These are phyloP conservation scores for Trachelus tabidus DNA, from an alignment of 2,888 invertebrate species.

Conservation along the genomic window DNA sequence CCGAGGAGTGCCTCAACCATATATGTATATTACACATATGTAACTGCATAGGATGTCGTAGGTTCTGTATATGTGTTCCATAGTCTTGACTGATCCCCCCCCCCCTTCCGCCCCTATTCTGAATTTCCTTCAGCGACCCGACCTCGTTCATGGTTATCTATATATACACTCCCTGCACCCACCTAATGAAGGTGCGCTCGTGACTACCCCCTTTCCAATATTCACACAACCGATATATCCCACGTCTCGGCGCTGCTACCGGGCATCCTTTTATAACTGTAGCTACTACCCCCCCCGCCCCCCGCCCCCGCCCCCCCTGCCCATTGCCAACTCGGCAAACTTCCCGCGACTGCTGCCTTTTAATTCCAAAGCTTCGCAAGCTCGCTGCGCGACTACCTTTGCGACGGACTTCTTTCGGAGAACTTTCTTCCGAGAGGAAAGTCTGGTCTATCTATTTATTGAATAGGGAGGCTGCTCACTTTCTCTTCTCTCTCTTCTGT, in stretches of 20 bases:
- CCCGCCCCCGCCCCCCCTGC: too few species aligned
- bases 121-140: slow-evolving; percentile 22
- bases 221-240: neutral
- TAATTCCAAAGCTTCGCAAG: neutral
- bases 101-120: slow-evolving; percentile 25
- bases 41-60: neutral
- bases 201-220: neutral
- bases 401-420: neutral
- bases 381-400: neutral
- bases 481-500: neutral
- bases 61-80: neutral
- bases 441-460: neutral
- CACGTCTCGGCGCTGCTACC: neutral
- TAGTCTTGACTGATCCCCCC: neutral
- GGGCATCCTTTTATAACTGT: neutral
- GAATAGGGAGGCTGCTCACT: neutral
- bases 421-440: neutral
- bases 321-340: neutral
- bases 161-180: slow-evolving; percentile 16
- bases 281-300: neutral
- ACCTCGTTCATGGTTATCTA: slow-evolving; percentile 35
- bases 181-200: slow-evolving; percentile 18
- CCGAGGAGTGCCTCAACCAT: slow-evolving; percentile 6
- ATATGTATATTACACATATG: neutral
- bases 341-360: neutral